Evolutionary conservation across 2,888 invertebrate genomes (phyloP), one percentile per base, ranked within the genome.

Genomic region (Folsomia candida): DNA sequence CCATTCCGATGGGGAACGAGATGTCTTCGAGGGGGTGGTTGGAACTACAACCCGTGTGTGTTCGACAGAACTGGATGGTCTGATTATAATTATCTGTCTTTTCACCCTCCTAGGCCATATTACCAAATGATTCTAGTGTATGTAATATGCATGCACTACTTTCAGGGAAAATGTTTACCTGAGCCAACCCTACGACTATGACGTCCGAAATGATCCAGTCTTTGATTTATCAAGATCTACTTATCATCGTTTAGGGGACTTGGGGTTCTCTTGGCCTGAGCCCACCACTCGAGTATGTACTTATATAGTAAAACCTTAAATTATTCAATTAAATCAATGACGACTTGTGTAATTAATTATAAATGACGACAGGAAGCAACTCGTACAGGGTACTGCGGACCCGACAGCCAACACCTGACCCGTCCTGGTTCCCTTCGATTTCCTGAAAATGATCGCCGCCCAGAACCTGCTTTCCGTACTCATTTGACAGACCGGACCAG

Each of bases 141-240:
- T 22, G 37, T 37, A 37, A 37, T 37, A 37, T 37, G 14, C 37
- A 37, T n/a, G n/a, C n/a, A n/a, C n/a, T n/a, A n/a, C n/a, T n/a
- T n/a, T n/a, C 26, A 78, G 79, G 79, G 75, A 78, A 28, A 72
- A 79, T 60, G 76, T 74, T 54, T 79, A 70, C 60, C 57, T 68
- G 62, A 73, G 66, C 18, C 58, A 72, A 9, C 79, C 79, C 11
- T 62, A 73, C 9, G 79, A 79, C 59, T 79, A 79, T 69, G 78
- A 78, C 60, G 69, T 79, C 14, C 51, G 67, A 26, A 78, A 79
- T 62, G 79, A 79, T 47, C 71, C 64, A n/a, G 67, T 68, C 4
- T 79, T 76, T 51, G 70, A 76, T 27, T 66, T 71, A 1, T 61
- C 68, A 14, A 69, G 72, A n/a, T 79, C 79, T 3, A 78, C 76